Conservation (phyloP, 1,140 invertebrate species). For the Aplysia californica region DNA sequence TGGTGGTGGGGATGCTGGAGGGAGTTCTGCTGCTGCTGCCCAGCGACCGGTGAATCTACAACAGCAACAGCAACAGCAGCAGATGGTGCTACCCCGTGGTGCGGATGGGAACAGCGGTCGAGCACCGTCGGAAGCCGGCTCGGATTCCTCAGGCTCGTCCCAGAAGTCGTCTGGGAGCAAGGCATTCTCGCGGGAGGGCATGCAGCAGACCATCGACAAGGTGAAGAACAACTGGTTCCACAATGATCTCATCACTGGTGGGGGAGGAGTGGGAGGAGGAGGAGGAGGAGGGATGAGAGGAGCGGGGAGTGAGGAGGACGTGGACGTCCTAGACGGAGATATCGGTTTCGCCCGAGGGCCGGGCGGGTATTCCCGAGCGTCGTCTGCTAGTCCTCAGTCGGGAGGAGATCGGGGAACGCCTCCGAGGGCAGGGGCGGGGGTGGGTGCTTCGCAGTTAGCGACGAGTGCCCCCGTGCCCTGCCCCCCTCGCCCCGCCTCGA, state of each 20-base stretch:
- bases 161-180: constrained; percentile 3
- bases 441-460: not conserved
- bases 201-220: constrained; percentile 59
- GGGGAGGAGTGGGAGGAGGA: constrained; percentile 1
- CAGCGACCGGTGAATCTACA: too few relatives aligned
- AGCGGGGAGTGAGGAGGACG: not conserved
- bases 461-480: not conserved
- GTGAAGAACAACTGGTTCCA: constrained; percentile 56
- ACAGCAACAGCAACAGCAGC: too few relatives aligned
- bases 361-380: not conserved
- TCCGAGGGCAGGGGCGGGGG: not conserved
- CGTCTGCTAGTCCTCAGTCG: not conserved
- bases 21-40: not conserved
- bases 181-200: constrained; percentile 51
- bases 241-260: constrained; percentile 26
- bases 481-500: not conserved
- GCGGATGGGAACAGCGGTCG: too few relatives aligned
- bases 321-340: not conserved
- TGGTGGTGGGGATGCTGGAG: not conserved
- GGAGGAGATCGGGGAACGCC: not conserved
- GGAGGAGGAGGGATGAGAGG: not conserved
- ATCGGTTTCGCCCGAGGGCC: too few relatives aligned
- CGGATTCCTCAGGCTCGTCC: not conserved
- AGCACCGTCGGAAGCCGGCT: too few relatives aligned
- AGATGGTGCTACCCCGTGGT: too few relatives aligned